Evolutionary conservation across 2,797 vertebrate genomes (phyloP), one percentile per base, ranked within the genome.

Genomic region (Propithecus deckenii): DNA sequence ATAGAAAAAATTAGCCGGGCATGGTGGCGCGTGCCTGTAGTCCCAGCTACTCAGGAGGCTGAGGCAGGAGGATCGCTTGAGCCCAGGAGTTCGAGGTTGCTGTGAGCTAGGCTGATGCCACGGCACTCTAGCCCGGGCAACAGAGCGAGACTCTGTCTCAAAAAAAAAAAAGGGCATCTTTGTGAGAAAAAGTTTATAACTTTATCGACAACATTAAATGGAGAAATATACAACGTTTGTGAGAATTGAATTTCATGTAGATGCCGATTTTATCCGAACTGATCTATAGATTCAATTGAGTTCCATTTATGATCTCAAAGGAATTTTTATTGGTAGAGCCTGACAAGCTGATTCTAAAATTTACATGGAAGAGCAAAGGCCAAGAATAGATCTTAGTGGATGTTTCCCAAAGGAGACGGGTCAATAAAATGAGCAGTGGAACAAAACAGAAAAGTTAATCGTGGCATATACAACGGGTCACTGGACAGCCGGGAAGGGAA

Each of bases 141-240:
- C 7, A 8, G 43, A 43, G 43, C 1, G 43, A 43, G 43, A 43
- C 43, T 43, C 43, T 43, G 43, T 43, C 43, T 43, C 43, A 43
- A 43, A 43, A 43, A 43, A 43, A 43, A 43, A 43, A 43, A 43
- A 43, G 43, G 72, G 18, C 32, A 74, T 89, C 35, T 94, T 91
- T 83, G 57, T 86, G 28, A 89, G 72, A 61, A 92, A 50, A 91
- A 46, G 23, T 72, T 35, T 28, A 10, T 30, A 85, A 32, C 48
- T 97, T 97, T 93, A 95, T 84, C 94, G 78, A 76, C 94, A 80
- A 83, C 41, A 94, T 63, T 85, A 79, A 89, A 23, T 38, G 25
- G 35, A 38, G 38, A 89, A 65, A 84, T 43, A 90, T 1, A 69
- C 48, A 32, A 89, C 22, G 20, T 78, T 97, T 50, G 35, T 12